A percentile compares a stretch with the other conserved stretches of the same genome.
phyloP scores from a whole-genome alignment of 1,140 invertebrate genomes.

The Eulimnadia texana region DNA sequence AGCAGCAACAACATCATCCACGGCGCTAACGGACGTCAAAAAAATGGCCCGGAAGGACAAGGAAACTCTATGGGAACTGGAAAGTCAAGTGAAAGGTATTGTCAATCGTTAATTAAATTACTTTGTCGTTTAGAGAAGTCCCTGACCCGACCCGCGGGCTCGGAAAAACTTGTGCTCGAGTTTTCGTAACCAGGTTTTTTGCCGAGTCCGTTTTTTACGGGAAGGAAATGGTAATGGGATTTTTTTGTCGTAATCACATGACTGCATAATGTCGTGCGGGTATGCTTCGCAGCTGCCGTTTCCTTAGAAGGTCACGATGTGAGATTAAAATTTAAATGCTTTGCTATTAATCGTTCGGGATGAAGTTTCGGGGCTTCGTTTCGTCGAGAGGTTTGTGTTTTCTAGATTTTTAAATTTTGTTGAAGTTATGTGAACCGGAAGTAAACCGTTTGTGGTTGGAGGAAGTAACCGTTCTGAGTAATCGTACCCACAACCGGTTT shows the following conservation, averaged over 20 bases:
- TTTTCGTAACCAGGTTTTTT: background rate
- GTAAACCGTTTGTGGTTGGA: background rate
- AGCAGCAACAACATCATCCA: constrained; percentile 4
- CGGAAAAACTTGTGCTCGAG: background rate
- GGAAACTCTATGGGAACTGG: constrained; percentile 11
- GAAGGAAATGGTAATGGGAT: background rate
- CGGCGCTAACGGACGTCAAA: background rate
- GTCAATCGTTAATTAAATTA: constrained; percentile 2
- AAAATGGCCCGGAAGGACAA: constrained; percentile 12
- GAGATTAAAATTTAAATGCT: background rate
- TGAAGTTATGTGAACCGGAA: background rate
- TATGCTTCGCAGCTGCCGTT: background rate
- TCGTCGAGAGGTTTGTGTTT: too few species aligned
- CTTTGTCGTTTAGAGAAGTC: background rate
- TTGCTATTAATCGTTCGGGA: too few species aligned
- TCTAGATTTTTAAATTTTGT: background rate
- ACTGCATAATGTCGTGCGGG: background rate
- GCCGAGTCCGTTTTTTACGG: background rate
- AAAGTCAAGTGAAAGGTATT: constrained; percentile 16
- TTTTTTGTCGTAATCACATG: background rate
- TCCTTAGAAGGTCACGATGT: background rate
- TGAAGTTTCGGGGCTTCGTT: too few species aligned
- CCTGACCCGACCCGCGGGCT: background rate
- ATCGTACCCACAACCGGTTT: too few species aligned
- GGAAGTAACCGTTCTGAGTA: background rate